phyloP scores from a whole-genome alignment of 1,140 invertebrate species.

The Gonioctena quinquepunctata region DNA sequence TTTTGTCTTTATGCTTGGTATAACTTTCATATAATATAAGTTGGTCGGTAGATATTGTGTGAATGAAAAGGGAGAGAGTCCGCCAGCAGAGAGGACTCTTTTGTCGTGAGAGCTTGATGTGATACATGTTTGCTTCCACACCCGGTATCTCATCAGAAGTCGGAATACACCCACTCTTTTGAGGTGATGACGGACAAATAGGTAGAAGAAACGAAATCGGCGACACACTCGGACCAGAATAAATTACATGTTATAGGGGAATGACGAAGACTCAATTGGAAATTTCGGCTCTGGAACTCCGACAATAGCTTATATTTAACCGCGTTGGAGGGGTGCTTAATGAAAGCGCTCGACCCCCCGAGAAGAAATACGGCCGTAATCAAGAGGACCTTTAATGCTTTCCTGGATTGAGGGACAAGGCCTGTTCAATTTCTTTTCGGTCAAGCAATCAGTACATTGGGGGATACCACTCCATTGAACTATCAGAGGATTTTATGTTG shows the following conservation, averaged over 20 bases:
- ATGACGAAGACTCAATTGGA: slow-evolving; percentile 44
- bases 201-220: neutral
- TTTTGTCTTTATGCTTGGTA: no score
- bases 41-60: no score
- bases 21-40: no score
- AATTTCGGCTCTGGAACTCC: slow-evolving; percentile 31
- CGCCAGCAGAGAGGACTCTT: no score
- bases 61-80: no score
- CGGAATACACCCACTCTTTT: neutral
- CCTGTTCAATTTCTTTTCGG: slow-evolving; percentile 50
- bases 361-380: slow-evolving; percentile 52
- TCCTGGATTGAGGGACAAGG: slow-evolving; percentile 48
- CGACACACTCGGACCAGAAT: slow-evolving; percentile 25
- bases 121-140: no score
- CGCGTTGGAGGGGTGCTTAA: slow-evolving; percentile 42
- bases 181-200: neutral
- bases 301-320: slow-evolving; percentile 47
- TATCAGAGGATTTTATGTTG: slow-evolving; percentile 4
- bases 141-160: no score
- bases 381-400: slow-evolving; percentile 52
- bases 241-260: slow-evolving; percentile 45
- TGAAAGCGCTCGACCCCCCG: slow-evolving; percentile 43
- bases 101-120: no score
- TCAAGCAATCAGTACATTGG: slow-evolving; percentile 43
- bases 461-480: neutral